Percentiles rank a stretch among this genome's conserved stretches.
These are phyloP conservation scores for Luscinia luscinia DNA, from an alignment of 2,797 vertebrate genomes.

Conservation along the genomic window DNA sequence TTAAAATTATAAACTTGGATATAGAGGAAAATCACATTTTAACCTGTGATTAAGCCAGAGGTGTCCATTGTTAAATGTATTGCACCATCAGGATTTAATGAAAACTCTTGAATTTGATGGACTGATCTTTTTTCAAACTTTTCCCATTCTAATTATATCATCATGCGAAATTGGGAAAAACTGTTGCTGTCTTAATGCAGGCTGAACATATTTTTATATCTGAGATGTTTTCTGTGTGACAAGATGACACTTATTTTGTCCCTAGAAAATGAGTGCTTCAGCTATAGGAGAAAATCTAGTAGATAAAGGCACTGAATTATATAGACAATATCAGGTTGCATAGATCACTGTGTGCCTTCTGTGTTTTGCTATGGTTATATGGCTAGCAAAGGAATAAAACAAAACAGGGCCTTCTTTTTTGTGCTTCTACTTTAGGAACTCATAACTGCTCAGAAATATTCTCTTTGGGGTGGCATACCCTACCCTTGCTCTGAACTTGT, in stretches of 20 bases:
- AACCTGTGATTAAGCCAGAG: background rate
- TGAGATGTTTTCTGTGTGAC: background rate
- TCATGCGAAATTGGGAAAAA: background rate
- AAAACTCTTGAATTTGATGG: background rate
- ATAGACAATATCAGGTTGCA: background rate
- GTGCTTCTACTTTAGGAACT: background rate
- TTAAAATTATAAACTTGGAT: background rate
- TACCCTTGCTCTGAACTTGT: background rate
- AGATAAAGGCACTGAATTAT: background rate
- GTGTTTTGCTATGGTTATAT: background rate
- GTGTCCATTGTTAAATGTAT: background rate
- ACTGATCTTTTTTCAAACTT: background rate
- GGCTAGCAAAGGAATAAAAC: background rate
- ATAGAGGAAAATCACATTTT: background rate
- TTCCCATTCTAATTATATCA: background rate
- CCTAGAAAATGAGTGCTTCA: background rate
- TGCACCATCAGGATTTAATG: background rate
- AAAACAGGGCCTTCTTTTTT: background rate
- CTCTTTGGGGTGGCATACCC: background rate
- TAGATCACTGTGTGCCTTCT: background rate
- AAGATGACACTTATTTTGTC: background rate
- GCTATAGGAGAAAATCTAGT: background rate
- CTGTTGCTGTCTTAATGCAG: background rate
- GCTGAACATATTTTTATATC: background rate
- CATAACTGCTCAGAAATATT: background rate